phyloP scores from a whole-genome alignment of 2,113 vertebrate genomes.

The Burhinus bistriatus region DNA sequence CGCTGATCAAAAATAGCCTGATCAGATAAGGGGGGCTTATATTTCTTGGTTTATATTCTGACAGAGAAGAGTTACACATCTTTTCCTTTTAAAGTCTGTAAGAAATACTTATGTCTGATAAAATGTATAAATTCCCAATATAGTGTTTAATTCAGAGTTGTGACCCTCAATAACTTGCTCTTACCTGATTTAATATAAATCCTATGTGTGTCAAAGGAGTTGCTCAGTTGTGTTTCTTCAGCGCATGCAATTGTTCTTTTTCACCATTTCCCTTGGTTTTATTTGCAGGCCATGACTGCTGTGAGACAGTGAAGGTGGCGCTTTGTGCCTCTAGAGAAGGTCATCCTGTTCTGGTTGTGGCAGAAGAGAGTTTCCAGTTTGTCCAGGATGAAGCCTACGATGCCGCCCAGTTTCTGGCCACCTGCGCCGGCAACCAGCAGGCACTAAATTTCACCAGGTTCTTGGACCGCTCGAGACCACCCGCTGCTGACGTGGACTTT shows the following conservation, averaged over 20 bases:
- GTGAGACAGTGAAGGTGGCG: constrained; percentile 87
- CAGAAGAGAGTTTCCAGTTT: constrained; percentile 85
- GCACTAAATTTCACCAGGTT: constrained; percentile 87
- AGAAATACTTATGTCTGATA: neutral
- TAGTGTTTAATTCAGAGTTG: neutral
- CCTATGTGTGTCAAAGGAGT: neutral
- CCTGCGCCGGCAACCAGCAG: constrained; percentile 83
- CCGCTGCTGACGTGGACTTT: constrained; percentile 82
- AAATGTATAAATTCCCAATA: neutral
- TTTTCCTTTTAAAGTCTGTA: neutral
- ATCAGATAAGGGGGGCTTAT: neutral
- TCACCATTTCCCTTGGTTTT: neutral
- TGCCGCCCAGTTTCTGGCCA: constrained; percentile 91
- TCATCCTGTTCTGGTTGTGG: constrained; percentile 73
- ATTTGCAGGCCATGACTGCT: constrained; percentile 88
- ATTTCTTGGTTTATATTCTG: neutral
- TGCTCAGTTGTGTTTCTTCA: neutral
- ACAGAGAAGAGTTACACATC: neutral
- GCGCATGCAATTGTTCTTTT: neutral
- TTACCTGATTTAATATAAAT: neutral
- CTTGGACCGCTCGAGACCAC: constrained; percentile 85
- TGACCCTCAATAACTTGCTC: neutral
- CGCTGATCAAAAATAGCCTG: neutral
- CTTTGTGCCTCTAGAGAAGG: constrained; percentile 81
- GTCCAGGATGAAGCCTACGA: constrained; percentile 91